Evolutionary conservation across 2,888 invertebrate species (phyloP), one percentile per base, ranked within the genome.

Genomic region (Chymomyza amoena): DNA sequence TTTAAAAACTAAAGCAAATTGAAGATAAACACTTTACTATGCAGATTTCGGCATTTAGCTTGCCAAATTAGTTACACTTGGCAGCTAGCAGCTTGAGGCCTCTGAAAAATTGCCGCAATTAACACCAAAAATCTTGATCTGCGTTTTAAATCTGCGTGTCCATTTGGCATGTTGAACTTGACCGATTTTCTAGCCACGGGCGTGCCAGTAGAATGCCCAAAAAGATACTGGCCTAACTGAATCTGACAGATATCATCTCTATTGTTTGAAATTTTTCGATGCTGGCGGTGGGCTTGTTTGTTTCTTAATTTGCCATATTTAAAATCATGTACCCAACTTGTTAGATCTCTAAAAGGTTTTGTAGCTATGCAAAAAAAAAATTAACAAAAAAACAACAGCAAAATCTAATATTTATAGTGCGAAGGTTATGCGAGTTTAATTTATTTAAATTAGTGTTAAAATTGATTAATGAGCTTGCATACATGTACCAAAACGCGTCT

Each of bases 381-480:
- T 32, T 6, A 7, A 6, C 0, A 32, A 32, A 16, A 5, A 20
- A n/a, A 54, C 20, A 54, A 54, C 54, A 54, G 20, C 54, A 9
- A 54, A 54, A 54, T 20, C 10, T 13, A 45, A 45, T 45, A 18
- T 84, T 82, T 75, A 70, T 67, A 68, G 64, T 57, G 51, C 62
- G 79, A 87, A 83, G 89, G 89, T 64, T 70, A 68, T 20, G 13
- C 39, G 20, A 69, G 70, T 69, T 66, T 68, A 78, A 81, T 73
- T 73, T 73, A 61, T 68, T 61, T 50, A 56, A 69, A 77, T 79
- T 70, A 73, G 75, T 82, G 84, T 79, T 77, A 70, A 69, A 84
- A 79, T 77, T 73, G 72, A 77, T 84, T 79, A 62, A 72, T 32
- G 28, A 9, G 60, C 32, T 16, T 57, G 57, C 20, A 13, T 57